Conservation (phyloP, 1,140 invertebrate species). For the Macrobrachium rosenbergii region DNA sequence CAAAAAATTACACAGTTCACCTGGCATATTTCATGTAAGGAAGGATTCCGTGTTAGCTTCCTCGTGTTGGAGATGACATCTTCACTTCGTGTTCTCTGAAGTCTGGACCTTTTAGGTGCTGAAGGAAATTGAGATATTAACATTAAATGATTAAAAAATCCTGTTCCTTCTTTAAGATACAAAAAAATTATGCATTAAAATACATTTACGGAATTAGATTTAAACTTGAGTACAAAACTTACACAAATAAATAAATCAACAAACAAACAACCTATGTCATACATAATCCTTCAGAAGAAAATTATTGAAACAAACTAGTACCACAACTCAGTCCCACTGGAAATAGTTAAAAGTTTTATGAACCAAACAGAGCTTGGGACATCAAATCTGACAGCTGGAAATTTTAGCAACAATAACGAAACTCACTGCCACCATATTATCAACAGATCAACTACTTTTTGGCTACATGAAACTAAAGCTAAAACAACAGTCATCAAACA, state of each 20-base stretch:
- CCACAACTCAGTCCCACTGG: no score
- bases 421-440: no score
- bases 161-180: background rate
- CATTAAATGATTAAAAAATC: background rate
- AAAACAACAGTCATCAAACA: no score
- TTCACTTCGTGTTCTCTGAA: slow-evolving; percentile 57
- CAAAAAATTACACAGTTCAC: background rate
- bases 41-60: slow-evolving; percentile 40
- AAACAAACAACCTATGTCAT: background rate
- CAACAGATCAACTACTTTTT: no score
- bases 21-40: slow-evolving; percentile 53
- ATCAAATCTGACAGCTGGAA: no score
- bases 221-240: background rate
- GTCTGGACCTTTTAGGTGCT: slow-evolving; percentile 35
- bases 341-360: no score
- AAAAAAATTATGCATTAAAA: background rate
- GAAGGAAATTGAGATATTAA: background rate
- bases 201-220: no score
- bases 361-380: no score
- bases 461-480: no score
- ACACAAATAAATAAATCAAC: background rate
- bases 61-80: slow-evolving; percentile 18
- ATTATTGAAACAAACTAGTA: no score
- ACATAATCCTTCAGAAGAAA: background rate
- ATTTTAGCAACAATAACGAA: no score